These are phyloP conservation scores for Actinopyga echinites DNA, from an alignment of 53 echinoderm and acorn worm species.

Conservation along the genomic window DNA sequence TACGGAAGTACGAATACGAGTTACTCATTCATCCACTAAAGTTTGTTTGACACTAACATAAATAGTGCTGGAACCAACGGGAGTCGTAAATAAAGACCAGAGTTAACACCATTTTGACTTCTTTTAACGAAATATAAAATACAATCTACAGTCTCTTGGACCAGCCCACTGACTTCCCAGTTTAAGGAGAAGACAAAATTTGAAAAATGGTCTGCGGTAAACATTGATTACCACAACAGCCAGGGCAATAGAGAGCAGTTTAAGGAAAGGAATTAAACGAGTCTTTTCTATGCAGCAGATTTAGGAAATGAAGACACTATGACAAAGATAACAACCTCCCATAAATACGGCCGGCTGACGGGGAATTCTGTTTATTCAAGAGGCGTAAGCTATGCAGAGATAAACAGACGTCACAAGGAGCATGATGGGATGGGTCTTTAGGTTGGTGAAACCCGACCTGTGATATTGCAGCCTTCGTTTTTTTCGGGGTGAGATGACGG, in stretches of 20 bases:
- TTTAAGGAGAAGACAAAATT: background rate
- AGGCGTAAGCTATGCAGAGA: conserved; percentile 4
- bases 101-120: no score
- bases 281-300: background rate
- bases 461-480: background rate
- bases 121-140: no score
- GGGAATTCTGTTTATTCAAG: conserved; percentile 28
- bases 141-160: no score
- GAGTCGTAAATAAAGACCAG: background rate
- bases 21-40: conserved; percentile 40
- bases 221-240: conserved; percentile 26
- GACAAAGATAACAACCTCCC: conserved; percentile 23
- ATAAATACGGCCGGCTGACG: conserved; percentile 24
- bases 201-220: conserved; percentile 30
- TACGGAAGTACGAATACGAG: background rate
- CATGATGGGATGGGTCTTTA: background rate
- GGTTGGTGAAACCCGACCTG: conserved; percentile 1
- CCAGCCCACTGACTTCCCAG: no score
- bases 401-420: conserved; percentile 7
- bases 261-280: background rate
- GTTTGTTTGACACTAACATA: conserved; percentile 44
- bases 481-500: no score
- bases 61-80: background rate
- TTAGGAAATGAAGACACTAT: background rate
- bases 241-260: conserved; percentile 1